Conservation (phyloP, 1,140 invertebrate genomes). For the Heliconius hermathena region DNA sequence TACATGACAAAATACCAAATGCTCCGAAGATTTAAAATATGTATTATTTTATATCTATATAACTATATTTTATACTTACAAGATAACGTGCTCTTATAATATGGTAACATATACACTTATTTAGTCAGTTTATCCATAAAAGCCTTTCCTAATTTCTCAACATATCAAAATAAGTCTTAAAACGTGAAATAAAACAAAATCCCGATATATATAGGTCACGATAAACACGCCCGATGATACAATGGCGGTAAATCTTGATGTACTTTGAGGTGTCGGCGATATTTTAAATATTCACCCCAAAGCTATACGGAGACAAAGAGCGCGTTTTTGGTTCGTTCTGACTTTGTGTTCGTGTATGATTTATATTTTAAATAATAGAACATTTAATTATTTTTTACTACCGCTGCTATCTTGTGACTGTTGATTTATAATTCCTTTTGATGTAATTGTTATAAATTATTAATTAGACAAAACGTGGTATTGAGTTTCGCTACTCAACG, state of each 20-base stretch:
- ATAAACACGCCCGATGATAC: constrained; percentile 1
- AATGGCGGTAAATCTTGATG: constrained; percentile 13
- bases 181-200: background rate
- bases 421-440: background rate
- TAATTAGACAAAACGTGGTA: too few species aligned
- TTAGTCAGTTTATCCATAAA: background rate
- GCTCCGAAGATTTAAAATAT: too few species aligned
- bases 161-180: background rate
- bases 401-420: too few species aligned
- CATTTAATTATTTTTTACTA: constrained; percentile 1
- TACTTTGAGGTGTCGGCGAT: constrained; percentile 23
- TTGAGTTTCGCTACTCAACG: too few species aligned
- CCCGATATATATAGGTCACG: background rate
- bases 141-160: background rate
- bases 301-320: constrained; percentile 18
- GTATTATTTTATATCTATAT: too few species aligned
- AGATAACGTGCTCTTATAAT: too few species aligned
- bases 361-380: background rate
- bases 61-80: too few species aligned
- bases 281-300: constrained; percentile 27
- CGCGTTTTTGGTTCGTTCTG: constrained; percentile 4
- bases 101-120: too few species aligned
- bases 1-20: too few species aligned
- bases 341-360: constrained; percentile 7
- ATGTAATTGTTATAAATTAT: background rate